Conservation (phyloP, 2,113 vertebrate genomes). For the Notiomystis cincta region DNA sequence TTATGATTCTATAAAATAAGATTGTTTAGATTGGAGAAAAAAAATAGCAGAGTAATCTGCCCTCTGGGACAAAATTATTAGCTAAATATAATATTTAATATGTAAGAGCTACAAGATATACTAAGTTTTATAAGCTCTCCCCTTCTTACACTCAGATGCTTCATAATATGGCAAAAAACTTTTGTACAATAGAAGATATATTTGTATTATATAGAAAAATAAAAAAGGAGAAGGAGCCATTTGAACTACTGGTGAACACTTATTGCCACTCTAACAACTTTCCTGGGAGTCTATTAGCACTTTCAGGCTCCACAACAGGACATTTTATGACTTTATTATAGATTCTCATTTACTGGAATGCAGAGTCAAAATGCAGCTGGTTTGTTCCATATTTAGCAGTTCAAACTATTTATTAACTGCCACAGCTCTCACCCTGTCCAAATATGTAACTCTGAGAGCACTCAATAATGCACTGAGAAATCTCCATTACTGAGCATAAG, state of each 20-base stretch:
- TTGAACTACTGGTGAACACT: background rate
- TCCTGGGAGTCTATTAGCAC: background rate
- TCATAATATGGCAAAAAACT: background rate
- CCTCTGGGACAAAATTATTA: background rate
- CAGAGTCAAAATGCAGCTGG: background rate
- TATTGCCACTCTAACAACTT: background rate
- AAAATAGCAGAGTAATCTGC: background rate
- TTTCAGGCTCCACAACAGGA: background rate
- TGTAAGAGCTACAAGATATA: accelerated
- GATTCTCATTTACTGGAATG: background rate
- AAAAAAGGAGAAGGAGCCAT: background rate
- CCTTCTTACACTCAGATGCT: background rate
- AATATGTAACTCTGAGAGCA: background rate
- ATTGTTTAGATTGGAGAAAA: background rate
- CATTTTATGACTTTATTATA: background rate
- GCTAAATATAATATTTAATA: background rate
- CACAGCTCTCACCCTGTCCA: background rate
- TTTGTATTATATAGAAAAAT: background rate
- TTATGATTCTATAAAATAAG: background rate
- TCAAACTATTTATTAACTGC: background rate
- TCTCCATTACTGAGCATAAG: background rate
- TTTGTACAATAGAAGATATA: background rate
- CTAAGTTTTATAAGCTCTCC: background rate
- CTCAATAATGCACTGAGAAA: background rate
- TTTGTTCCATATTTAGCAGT: background rate